Percentiles rank a stretch among this genome's conserved stretches.
Conservation (phyloP, 2,888 invertebrate genomes). For the Drosophila atripex region DNA sequence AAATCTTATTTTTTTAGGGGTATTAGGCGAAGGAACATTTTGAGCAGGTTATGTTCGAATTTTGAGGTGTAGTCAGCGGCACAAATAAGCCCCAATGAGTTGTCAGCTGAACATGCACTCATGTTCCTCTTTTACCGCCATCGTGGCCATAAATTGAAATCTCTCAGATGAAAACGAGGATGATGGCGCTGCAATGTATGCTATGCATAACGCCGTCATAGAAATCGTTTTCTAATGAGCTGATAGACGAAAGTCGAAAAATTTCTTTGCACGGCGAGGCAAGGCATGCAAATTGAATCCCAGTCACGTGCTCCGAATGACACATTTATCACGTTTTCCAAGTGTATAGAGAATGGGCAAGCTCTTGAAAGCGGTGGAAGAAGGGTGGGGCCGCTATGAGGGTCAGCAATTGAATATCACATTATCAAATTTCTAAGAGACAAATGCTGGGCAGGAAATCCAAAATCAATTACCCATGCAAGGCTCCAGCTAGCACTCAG, state of each 20-base stretch:
- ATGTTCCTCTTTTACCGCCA: slow-evolving; percentile 11
- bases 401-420: slow-evolving; percentile 57
- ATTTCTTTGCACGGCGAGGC: slow-evolving; percentile 19
- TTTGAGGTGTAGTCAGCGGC: no score
- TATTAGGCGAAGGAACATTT: no score
- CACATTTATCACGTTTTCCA: slow-evolving; percentile 66
- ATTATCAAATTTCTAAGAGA: slow-evolving; percentile 64
- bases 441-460: slow-evolving; percentile 60
- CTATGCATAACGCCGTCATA: slow-evolving; percentile 56
- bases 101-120: slow-evolving; percentile 7
- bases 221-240: slow-evolving; percentile 65
- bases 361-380: not conserved
- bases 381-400: slow-evolving; percentile 49
- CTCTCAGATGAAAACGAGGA: slow-evolving; percentile 15
- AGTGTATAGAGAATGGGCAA: slow-evolving; percentile 19
- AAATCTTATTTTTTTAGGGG: no score
- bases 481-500: slow-evolving; percentile 25
- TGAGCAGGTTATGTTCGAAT: not conserved
- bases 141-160: slow-evolving; percentile 29
- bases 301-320: slow-evolving; percentile 69
- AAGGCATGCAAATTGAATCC: slow-evolving; percentile 58
- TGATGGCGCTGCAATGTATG: slow-evolving; percentile 19
- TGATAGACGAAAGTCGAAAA: slow-evolving; percentile 40
- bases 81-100: no score
- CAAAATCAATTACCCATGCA: slow-evolving; percentile 73